Conservation (phyloP, 2,888 invertebrate genomes). For the Andricus curvator region DNA sequence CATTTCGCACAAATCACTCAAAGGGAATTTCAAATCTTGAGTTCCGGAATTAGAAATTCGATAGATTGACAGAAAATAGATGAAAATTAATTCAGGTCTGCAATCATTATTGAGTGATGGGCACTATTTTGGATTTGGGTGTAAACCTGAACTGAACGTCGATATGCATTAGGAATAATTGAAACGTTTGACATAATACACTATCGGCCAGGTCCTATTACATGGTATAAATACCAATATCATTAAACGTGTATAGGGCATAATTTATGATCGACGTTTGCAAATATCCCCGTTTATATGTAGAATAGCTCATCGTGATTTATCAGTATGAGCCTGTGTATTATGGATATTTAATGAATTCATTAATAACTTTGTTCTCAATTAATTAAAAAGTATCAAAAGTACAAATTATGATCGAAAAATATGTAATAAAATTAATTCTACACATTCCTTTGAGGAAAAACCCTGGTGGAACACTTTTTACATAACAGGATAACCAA, state of each 20-base stretch:
- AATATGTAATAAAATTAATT: background rate
- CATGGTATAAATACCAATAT: conserved; percentile 22
- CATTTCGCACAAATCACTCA: background rate
- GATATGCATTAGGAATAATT: conserved; percentile 36
- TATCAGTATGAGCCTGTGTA: background rate
- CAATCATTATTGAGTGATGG: conserved; percentile 5
- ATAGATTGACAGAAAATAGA: background rate
- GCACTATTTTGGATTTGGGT: conserved; percentile 1
- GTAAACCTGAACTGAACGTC: background rate
- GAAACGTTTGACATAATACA: conserved; percentile 17
- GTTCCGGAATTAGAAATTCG: background rate
- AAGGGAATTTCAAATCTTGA: background rate
- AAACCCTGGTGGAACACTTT: no score
- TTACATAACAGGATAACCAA: no score
- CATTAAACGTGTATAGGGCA: conserved; percentile 6
- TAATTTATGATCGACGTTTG: conserved; percentile 42
- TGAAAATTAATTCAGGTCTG: background rate
- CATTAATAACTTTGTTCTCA: background rate
- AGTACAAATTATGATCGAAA: background rate
- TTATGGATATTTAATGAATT: conserved; percentile 20
- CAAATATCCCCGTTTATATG: conserved; percentile 25
- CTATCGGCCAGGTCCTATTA: conserved; percentile 14
- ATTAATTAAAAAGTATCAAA: background rate
- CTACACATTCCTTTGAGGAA: background rate
- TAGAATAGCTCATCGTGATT: conserved; percentile 18